Conservation (phyloP, 2,113 vertebrate genomes). For the Hippolais icterina region DNA sequence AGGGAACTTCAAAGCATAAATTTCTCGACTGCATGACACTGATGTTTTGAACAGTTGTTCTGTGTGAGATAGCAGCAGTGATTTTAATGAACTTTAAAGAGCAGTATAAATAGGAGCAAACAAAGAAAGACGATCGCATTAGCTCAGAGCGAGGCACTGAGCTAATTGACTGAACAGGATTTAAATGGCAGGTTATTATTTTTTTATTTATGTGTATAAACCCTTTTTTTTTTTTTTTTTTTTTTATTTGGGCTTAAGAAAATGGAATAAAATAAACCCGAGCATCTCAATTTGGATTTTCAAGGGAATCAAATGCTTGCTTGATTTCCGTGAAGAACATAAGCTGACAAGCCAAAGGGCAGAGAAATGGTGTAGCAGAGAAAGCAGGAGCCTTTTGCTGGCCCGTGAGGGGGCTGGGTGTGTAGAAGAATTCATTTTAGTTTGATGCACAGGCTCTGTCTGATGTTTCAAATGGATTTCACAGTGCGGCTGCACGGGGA, state of each 20-base stretch:
- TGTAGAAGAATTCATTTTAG: not conserved
- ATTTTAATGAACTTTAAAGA: slow-evolving; percentile 71
- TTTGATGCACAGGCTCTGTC: not conserved
- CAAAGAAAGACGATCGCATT: slow-evolving; percentile 40
- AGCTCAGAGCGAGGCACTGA: slow-evolving; percentile 27
- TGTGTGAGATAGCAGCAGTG: slow-evolving; percentile 52
- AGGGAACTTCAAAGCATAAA: slow-evolving; percentile 65
- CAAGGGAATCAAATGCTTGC: not conserved
- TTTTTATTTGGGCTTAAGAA: slow-evolving; percentile 7
- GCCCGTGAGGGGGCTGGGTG: not conserved
- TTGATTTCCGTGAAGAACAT: slow-evolving; percentile 40
- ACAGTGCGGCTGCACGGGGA: not conserved
- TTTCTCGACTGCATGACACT: slow-evolving; percentile 40
- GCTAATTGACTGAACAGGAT: slow-evolving; percentile 59
- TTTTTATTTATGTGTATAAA: slow-evolving; percentile 35
- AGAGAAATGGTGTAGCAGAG: not conserved
- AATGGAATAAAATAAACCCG: not conserved
- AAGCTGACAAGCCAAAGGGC: not conserved
- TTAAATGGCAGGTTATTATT: slow-evolving; percentile 48
- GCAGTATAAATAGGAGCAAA: slow-evolving; percentile 52
- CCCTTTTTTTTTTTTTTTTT: slow-evolving; percentile 24
- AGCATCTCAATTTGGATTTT: slow-evolving; percentile 21
- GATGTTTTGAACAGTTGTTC: slow-evolving; percentile 69
- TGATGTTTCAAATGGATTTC: slow-evolving; percentile 60
- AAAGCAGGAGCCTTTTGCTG: slow-evolving; percentile 11